A percentile compares a stretch with the other conserved stretches of the same genome.
phyloP scores from a whole-genome alignment of 64 coral and sea anemone genomes.

The Acropora yongei region DNA sequence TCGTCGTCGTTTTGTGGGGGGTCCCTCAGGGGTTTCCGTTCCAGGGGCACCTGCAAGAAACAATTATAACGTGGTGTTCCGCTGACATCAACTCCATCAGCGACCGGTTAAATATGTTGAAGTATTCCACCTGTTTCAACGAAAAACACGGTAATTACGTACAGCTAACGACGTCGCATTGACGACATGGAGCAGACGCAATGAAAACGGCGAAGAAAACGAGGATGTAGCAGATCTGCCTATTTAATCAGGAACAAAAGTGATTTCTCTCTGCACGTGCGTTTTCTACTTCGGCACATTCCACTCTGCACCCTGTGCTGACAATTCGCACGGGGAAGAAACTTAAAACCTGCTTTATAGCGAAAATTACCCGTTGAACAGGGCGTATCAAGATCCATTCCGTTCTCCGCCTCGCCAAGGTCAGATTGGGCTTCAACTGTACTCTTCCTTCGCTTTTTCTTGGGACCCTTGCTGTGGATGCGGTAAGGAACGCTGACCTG shows the following conservation, averaged over 20 bases:
- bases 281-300: no score
- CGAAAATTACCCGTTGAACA: not conserved
- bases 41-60: not conserved
- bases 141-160: no score
- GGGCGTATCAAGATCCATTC: not conserved
- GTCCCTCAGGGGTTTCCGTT: conserved; percentile 35
- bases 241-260: no score
- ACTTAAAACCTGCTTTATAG: not conserved
- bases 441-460: conserved; percentile 52
- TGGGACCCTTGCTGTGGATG: conserved; percentile 47
- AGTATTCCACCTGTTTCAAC: no score
- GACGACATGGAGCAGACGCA: not conserved
- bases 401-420: conserved; percentile 1
- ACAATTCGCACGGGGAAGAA: no score
- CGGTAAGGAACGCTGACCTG: conserved; percentile 88
- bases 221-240: no score
- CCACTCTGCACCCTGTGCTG: no score
- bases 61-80: no score
- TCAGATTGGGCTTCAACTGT: not conserved
- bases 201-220: no score
- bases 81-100: no score
- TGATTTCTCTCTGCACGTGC: no score
- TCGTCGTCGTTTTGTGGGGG: conserved; percentile 70
- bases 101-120: no score
- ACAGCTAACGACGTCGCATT: not conserved